Evolutionary conservation across 2,888 invertebrate genomes (phyloP), one percentile per base, ranked within the genome.

Genomic region (Physocephala rufipes): DNA sequence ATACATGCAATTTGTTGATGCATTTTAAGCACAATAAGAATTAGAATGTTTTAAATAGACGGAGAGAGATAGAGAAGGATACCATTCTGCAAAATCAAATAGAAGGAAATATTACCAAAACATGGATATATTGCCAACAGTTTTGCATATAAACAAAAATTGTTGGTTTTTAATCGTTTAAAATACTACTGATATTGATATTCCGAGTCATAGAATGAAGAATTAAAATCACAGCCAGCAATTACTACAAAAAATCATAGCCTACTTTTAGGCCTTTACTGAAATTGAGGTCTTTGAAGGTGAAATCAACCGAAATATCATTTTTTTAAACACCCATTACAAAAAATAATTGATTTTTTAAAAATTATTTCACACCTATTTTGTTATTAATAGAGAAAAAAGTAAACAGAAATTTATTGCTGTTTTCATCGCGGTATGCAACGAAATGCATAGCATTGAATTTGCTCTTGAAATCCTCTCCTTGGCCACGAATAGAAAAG

Each of bases 71-170:
- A 30, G 13, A 30, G 13, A 15, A 53, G 49, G 9, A 36, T n/a
- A n/a, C 5, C 51, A 51, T 19, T 51, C 16, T 16, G 16, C 51
- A 5, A 1, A 51, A 51, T 16, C 51, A 51, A 51, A 51, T 30
- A 15, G 13, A 19, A 47, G 19, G 55, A 68, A 51, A 47, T 53
- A 49, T 36, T 62, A 61, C 62, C 21, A 70, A 70, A 70, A 70
- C 70, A 70, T 70, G 58, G 13, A 21, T 64, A 58, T 24, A 19
- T 26, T 70, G 70, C 55, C 64, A 70, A 63, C 4, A 61, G 47
- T 58, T 15, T 45, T 15, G 24, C 12, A 67, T 16, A 69, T 69
- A 69, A 69, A 69, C 68, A 69, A 63, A 69, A 16, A n/a, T n/a
- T n/a, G n/a, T n/a, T n/a, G n/a, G n/a, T n/a, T n/a, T n/a, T n/a